Conservation (phyloP, 2,113 vertebrate genomes). For the Sterna hirundo region DNA sequence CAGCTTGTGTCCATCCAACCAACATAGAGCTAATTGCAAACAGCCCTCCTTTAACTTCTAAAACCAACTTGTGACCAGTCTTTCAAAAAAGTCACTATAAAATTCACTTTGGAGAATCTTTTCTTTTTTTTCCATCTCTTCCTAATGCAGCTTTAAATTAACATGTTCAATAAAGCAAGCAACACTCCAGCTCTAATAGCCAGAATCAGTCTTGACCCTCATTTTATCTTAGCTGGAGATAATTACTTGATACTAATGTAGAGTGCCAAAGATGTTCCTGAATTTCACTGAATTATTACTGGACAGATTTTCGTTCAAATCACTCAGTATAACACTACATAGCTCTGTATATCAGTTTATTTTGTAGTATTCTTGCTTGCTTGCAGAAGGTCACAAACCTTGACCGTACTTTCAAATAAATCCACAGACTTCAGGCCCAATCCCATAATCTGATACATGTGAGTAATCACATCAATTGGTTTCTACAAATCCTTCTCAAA, state of each 20-base stretch:
- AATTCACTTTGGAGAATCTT: slow-evolving; percentile 25
- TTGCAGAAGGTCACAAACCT: not conserved
- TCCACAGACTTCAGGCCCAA: not conserved
- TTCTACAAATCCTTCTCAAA: slow-evolving; percentile 9
- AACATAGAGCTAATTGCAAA: not conserved
- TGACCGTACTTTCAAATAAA: slow-evolving; percentile 15
- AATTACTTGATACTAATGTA: slow-evolving; percentile 68
- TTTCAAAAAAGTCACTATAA: not conserved
- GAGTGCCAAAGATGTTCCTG: slow-evolving; percentile 48
- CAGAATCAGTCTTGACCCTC: slow-evolving; percentile 59
- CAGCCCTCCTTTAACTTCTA: not conserved
- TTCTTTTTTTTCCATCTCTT: slow-evolving; percentile 30
- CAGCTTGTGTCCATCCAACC: not conserved
- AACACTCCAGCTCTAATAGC: slow-evolving; percentile 45
- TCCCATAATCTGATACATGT: not conserved
- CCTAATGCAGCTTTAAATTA: slow-evolving; percentile 55
- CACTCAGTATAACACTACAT: not conserved
- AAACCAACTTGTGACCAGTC: not conserved
- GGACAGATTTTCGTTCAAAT: slow-evolving; percentile 11
- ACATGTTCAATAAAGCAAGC: slow-evolving; percentile 54
- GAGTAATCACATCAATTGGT: not conserved
- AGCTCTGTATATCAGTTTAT: not conserved
- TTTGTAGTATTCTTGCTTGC: not conserved
- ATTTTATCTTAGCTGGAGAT: slow-evolving; percentile 67
- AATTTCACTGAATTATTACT: slow-evolving; percentile 56